Conservation (phyloP, 1,140 invertebrate genomes). For the Drosophila pandora region DNA sequence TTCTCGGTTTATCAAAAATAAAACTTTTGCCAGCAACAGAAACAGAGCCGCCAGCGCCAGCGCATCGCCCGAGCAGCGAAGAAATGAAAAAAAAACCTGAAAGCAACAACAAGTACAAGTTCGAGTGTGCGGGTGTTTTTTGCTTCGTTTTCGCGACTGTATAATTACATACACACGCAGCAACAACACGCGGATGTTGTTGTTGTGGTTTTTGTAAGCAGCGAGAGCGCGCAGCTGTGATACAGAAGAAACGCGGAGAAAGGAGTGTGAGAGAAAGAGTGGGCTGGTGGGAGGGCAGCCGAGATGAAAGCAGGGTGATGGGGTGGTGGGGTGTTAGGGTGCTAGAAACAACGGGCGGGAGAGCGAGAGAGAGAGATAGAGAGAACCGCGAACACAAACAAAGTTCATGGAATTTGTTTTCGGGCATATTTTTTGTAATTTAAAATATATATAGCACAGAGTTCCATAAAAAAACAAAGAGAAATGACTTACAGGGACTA, state of each 20-base stretch:
- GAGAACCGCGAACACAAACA: slow-evolving; percentile 17
- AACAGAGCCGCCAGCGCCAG: slow-evolving; percentile 14
- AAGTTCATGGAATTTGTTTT: slow-evolving; percentile 22
- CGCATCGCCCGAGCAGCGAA: neutral
- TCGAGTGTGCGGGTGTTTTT: slow-evolving; percentile 40
- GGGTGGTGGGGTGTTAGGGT: slow-evolving; percentile 35
- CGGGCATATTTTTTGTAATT: slow-evolving; percentile 19
- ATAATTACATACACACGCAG: slow-evolving; percentile 68
- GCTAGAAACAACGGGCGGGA: slow-evolving; percentile 21
- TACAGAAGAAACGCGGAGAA: slow-evolving; percentile 56
- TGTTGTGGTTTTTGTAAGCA: slow-evolving; percentile 64
- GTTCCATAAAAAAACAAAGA: neutral
- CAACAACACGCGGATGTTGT: slow-evolving; percentile 23
- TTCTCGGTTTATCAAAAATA: slow-evolving; percentile 74
- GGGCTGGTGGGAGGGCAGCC: slow-evolving; percentile 50
- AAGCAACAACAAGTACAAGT: slow-evolving; percentile 27
- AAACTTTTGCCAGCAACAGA: slow-evolving; percentile 52
- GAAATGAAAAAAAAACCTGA: neutral
- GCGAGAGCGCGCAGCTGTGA: slow-evolving; percentile 64
- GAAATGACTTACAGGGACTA: neutral
- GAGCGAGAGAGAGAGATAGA: slow-evolving; percentile 24
- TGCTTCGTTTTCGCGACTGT: slow-evolving; percentile 62
- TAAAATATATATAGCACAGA: slow-evolving; percentile 2
- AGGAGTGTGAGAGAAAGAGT: slow-evolving; percentile 40
- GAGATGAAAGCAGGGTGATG: slow-evolving; percentile 24